Evolutionary conservation across 1,140 invertebrate species (phyloP), one percentile per base, ranked within the genome.

Genomic region (Conus betulinus): DNA sequence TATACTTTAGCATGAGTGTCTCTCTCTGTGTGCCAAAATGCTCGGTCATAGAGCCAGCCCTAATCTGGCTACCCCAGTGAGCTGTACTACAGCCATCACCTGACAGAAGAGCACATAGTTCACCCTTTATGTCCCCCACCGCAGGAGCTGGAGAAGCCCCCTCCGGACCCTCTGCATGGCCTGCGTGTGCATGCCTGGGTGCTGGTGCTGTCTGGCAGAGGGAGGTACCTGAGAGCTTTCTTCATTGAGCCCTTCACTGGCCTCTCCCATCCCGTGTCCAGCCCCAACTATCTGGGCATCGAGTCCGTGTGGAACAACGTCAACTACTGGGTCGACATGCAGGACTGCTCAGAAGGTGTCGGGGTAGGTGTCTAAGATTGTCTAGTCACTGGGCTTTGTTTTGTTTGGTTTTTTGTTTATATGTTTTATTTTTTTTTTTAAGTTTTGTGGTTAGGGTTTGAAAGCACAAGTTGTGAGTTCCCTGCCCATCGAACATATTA

Each of bases 241-340:
- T 99, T 98, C 92, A 97, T 99, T 63, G 98, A 99, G 92, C 97
- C 98, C 0, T 96, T 97, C 20, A 97, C 97, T 0, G 98, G 98
- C 0, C 94, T 96, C 6, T 94, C 96, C 0, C 96, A 97, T 89
- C 95, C 96, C 0, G 91, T 97, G 1, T 93, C 96, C 51, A 96
- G 96, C 88, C 92, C 95, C 27, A 95, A 97, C 78, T 99, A 98
- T 92, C 96, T 97, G 53, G 96, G 97, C 0, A 95, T 99, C 13
- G 98, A 99, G 91, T 97, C 97, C 89, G 94, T 98, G 78, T 99
- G 98, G 97, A 98, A 98, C 92, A 95, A 98, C 92, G 93, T 96
- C 78, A 99, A 99, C 95, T 98, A 98, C 95, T 99, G 98, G 96
- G 96, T 97, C 25, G 97, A 97, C 95, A 96, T 97, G 95, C 96